Base-by-base conservation (phyloP, 2,113 vertebrate genomes). In the Vanacampus margaritifer region DNA sequence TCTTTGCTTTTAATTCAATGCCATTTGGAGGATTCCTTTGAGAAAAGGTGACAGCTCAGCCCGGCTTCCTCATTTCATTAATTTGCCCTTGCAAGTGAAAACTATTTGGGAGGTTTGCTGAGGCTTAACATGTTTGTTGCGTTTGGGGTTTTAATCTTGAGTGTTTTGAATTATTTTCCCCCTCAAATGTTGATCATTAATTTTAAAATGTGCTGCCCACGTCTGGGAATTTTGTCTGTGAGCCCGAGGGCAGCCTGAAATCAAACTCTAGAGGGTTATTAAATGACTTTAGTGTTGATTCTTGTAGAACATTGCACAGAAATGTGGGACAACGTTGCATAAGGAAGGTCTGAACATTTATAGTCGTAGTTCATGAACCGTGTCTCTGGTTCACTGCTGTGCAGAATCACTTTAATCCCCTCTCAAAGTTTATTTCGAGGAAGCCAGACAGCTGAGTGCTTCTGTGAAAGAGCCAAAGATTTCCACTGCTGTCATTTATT, bases 381-480 rank as follows among this genome's bases (percentile, higher is more conserved):
- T 75, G 73, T 82, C 72, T 78, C 81, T 88, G 75, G 72, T 75
- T 63, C 63, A 66, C 71, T 32, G 69, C 59, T 72, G 68, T 65
- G 64, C 63, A 73, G 58, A 73, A 84, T 81, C 69, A 78, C 79
- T 80, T 62, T 71, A 76, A 71, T 73, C 0, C 50, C 48, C 57
- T 61, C 36, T 67, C 60, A 62, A 61, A 43, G 50, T 75, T 72
- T 80, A 68, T 87, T 85, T 79, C 82, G 73, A 83, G 48, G 79
- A 78, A 50, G 76, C 71, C 71, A 85, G 83, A 76, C 84, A 88
- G 86, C 85, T 82, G 82, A 82, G 60, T 59, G 82, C 58, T 84
- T 65, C 56, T 73, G 64, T 73, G 69, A 72, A 66, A 59, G 54
- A 59, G 74, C 79, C 79, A 75, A 62, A 26, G 10, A 67, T 76